Conservation (phyloP, 2,888 invertebrate genomes). For the Sphaeridia pumilis region DNA sequence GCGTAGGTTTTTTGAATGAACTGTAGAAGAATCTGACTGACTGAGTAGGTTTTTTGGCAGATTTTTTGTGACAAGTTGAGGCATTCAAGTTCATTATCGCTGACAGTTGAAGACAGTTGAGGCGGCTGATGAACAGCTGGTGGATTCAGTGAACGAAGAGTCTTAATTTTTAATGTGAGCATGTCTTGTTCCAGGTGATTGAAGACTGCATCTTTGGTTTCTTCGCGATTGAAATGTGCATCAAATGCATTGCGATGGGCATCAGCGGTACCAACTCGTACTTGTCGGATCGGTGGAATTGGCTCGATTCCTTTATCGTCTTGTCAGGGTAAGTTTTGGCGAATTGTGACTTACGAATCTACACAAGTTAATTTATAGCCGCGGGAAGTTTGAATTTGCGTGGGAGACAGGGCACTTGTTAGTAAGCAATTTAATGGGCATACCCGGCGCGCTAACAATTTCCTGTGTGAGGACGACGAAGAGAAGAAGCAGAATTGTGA, state of each 20-base stretch:
- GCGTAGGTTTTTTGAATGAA: too few species aligned
- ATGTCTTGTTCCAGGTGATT: constrained; percentile 56
- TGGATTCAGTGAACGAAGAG: neutral
- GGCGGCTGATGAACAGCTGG: too few species aligned
- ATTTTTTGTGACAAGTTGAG: too few species aligned
- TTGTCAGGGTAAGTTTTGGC: constrained; percentile 74
- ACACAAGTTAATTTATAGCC: too few species aligned
- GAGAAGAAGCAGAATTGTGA: neutral
- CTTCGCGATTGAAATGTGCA: constrained; percentile 94
- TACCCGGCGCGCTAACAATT: neutral
- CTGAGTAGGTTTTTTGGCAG: too few species aligned
- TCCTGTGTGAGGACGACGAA: neutral
- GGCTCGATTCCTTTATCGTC: constrained; percentile 96
- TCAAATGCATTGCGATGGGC: constrained; percentile 98
- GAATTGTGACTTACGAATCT: constrained; percentile 1
- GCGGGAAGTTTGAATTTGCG: too few species aligned
- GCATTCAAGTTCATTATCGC: too few species aligned
- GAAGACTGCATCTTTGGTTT: constrained; percentile 98
- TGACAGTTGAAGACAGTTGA: too few species aligned
- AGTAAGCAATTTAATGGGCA: neutral
- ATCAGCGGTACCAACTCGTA: constrained; percentile 87
- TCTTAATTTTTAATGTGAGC: neutral
- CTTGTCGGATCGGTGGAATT: constrained; percentile 97
- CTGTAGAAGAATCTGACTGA: too few species aligned
- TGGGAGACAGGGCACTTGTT: too few species aligned